Conservation (phyloP, 2,888 invertebrate genomes). For the Campoplex nolae region DNA sequence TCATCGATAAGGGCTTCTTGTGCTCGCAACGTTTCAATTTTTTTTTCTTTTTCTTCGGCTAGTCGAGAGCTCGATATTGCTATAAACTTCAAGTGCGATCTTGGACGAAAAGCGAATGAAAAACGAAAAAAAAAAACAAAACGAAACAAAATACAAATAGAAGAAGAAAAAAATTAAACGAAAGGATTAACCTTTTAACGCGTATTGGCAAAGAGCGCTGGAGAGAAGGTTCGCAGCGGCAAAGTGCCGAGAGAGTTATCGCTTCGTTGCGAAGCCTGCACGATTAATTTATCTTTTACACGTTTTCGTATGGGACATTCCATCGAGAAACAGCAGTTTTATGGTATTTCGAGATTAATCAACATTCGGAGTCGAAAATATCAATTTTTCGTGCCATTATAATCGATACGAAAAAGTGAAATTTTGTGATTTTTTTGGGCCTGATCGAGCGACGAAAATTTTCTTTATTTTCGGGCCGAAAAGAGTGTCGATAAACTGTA, state of each 20-base stretch:
- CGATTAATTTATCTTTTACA: conserved; percentile 28
- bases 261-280: conserved; percentile 24
- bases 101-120: neutral
- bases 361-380: neutral
- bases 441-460: neutral
- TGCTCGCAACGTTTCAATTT: neutral
- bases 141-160: neutral
- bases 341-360: neutral
- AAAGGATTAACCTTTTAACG: conserved; percentile 63
- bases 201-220: conserved; percentile 27
- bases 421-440: too few relatives aligned
- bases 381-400: neutral
- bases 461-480: neutral
- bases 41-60: neutral
- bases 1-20: conserved; percentile 67
- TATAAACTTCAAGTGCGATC: conserved; percentile 4
- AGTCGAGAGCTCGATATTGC: conserved; percentile 6
- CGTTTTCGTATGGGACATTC: conserved; percentile 16
- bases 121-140: neutral
- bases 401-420: neutral
- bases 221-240: conserved; percentile 11
- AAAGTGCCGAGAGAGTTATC: conserved; percentile 44
- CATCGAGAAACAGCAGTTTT: neutral
- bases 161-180: neutral
- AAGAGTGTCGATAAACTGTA: neutral